phyloP scores from a whole-genome alignment of 1,140 invertebrate genomes.

The Zaprionus ghesquierei region DNA sequence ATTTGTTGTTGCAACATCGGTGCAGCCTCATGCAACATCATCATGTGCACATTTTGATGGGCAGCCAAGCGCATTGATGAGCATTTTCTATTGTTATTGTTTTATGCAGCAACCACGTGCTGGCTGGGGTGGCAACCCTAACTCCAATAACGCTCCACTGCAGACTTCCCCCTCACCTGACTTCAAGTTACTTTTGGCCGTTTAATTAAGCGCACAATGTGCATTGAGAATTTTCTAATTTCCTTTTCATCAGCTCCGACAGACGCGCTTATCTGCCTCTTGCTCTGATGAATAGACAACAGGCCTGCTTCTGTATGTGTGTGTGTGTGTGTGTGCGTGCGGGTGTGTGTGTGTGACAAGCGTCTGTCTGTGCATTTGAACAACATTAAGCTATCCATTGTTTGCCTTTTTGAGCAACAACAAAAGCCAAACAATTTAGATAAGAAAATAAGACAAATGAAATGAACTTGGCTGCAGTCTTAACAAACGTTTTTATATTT shows the following conservation, averaged over 20 bases:
- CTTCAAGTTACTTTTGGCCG: constrained; percentile 27
- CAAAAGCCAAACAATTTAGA: constrained; percentile 72
- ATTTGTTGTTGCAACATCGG: constrained; percentile 37
- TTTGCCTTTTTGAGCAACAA: constrained; percentile 75
- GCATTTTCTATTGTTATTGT: constrained; percentile 57
- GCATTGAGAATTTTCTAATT: constrained; percentile 64
- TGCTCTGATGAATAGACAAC: constrained; percentile 43
- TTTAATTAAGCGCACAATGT: constrained; percentile 68
- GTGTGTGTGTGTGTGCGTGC: neutral
- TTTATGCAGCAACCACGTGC: neutral
- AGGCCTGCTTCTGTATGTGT: neutral
- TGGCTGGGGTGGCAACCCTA: constrained; percentile 19
- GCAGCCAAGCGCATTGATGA: constrained; percentile 51
- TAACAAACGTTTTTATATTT: constrained; percentile 4
- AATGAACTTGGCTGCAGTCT: constrained; percentile 52
- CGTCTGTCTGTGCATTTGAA: constrained; percentile 55
- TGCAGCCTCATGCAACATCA: constrained; percentile 35
- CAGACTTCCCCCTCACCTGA: neutral
- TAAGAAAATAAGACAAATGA: constrained; percentile 64
- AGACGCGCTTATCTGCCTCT: constrained; percentile 38
- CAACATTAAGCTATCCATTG: constrained; percentile 69
- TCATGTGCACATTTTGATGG: constrained; percentile 49
- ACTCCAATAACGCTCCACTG: constrained; percentile 49
- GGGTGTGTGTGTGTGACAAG: constrained; percentile 20
- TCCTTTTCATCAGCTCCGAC: constrained; percentile 60